A percentile compares a stretch with the other conserved stretches of the same genome.
Conservation (phyloP, 2,888 invertebrate genomes). For the Ethmia dodecea region DNA sequence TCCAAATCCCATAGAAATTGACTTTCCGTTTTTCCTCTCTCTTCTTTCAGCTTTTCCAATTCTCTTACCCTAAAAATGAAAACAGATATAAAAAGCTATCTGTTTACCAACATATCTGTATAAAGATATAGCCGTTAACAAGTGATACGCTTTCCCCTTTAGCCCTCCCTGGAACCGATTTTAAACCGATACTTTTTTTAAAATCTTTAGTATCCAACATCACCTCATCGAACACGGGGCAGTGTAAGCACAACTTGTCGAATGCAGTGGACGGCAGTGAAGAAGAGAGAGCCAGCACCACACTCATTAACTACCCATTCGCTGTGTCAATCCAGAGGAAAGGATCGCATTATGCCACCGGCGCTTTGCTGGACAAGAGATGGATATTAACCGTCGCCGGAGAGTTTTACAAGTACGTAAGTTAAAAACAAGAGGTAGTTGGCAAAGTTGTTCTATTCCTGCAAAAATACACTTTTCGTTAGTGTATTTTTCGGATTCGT, state of each 20-base stretch:
- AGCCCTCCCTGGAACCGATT: too few relatives aligned
- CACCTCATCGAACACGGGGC: neutral
- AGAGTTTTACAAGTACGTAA: conserved; percentile 55
- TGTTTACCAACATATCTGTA: too few relatives aligned
- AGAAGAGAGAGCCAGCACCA: neutral
- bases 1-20: too few relatives aligned
- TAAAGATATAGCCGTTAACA: too few relatives aligned
- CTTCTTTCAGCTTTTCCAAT: too few relatives aligned
- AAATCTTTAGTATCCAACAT: neutral
- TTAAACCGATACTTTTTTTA: neutral
- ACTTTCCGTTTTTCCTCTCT: too few relatives aligned
- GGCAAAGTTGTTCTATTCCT: neutral
- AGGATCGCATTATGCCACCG: conserved; percentile 53
- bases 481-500: too few relatives aligned
- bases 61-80: too few relatives aligned
- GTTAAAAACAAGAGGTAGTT: too few relatives aligned
- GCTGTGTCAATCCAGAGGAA: conserved; percentile 55
- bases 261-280: neutral
- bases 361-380: conserved; percentile 45
- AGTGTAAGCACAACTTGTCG: neutral
- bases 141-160: too few relatives aligned
- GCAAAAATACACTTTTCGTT: too few relatives aligned
- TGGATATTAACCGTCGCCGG: conserved; percentile 56
- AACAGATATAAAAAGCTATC: too few relatives aligned
- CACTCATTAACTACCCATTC: conserved; percentile 41